Conservation (phyloP, 2,888 invertebrate species). For the Sthenelais limicola region DNA sequence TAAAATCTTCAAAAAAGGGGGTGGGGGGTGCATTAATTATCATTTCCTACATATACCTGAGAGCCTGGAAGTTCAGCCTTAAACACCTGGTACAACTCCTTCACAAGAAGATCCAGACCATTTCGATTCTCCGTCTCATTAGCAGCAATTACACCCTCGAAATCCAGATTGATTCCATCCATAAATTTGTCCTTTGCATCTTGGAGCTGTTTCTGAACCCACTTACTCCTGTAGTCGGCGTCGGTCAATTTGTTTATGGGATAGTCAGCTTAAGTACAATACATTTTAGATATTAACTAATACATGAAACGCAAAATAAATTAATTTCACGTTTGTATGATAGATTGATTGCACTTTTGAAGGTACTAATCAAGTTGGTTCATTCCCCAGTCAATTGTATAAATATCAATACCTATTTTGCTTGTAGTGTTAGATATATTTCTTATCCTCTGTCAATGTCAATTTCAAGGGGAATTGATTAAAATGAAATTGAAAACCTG, state of each 20-base stretch:
- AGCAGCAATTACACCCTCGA: constrained; percentile 65
- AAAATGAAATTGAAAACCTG: too few species aligned
- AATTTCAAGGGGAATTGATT: too few species aligned
- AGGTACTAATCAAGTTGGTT: too few species aligned
- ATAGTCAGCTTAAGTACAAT: constrained; percentile 59
- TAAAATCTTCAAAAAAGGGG: too few species aligned
- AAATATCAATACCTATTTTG: too few species aligned
- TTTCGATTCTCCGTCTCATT: constrained; percentile 53
- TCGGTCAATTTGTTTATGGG: constrained; percentile 55
- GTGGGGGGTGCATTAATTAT: background rate
- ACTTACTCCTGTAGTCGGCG: constrained; percentile 53
- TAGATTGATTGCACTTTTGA: too few species aligned
- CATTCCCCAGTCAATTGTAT: too few species aligned
- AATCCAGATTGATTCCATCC: constrained; percentile 72
- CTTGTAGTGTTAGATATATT: too few species aligned
- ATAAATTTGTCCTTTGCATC: constrained; percentile 58
- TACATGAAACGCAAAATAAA: too few species aligned
- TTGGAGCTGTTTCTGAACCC: constrained; percentile 61
- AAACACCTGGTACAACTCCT: constrained; percentile 61
- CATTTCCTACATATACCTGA: constrained; percentile 58
- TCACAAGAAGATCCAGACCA: constrained; percentile 64
- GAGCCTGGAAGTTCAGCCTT: constrained; percentile 56
- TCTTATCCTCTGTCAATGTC: too few species aligned
- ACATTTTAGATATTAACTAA: too few species aligned
- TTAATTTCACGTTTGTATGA: too few species aligned